phyloP scores from a whole-genome alignment of 2,113 vertebrate species.

The rat (Rattus norvegicus) region DNA sequence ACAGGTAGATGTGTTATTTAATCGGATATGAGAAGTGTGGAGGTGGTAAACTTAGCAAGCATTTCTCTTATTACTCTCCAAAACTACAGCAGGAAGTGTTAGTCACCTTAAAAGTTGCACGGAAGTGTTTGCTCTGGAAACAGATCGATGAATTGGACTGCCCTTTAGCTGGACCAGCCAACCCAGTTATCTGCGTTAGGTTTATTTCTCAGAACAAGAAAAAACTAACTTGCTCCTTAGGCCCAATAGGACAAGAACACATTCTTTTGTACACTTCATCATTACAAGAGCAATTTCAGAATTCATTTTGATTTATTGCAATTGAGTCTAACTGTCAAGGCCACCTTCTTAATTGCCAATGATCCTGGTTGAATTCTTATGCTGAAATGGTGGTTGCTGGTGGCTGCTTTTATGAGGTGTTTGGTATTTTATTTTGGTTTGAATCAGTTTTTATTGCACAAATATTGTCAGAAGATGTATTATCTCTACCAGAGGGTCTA shows the following conservation, averaged over 20 bases:
- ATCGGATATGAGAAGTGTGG: conserved; percentile 34
- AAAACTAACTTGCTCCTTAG: neutral
- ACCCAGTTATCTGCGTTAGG: neutral
- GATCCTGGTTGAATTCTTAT: conserved; percentile 57
- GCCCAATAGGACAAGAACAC: neutral
- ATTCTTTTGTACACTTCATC: conserved; percentile 36
- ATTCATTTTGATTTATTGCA: conserved; percentile 68
- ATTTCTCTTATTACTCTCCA: conserved; percentile 16
- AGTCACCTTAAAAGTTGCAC: conserved; percentile 30
- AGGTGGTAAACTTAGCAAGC: conserved; percentile 15
- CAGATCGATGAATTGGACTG: neutral
- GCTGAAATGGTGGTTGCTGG: conserved; percentile 54
- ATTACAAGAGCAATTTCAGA: conserved; percentile 44
- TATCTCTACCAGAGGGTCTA: conserved; percentile 71
- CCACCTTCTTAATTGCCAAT: conserved; percentile 52
- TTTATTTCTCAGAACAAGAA: conserved; percentile 38
- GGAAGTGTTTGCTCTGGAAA: conserved; percentile 37
- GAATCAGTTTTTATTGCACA: conserved; percentile 66
- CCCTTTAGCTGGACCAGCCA: neutral
- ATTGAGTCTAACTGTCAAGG: conserved; percentile 57
- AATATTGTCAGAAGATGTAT: conserved; percentile 79
- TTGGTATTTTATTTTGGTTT: conserved; percentile 75
- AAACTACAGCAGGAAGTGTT: neutral
- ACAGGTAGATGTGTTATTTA: conserved; percentile 6
- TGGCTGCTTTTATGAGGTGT: conserved; percentile 52